Base-by-base conservation (phyloP, 2,113 vertebrate species). In the Anser brachyrhynchus region DNA sequence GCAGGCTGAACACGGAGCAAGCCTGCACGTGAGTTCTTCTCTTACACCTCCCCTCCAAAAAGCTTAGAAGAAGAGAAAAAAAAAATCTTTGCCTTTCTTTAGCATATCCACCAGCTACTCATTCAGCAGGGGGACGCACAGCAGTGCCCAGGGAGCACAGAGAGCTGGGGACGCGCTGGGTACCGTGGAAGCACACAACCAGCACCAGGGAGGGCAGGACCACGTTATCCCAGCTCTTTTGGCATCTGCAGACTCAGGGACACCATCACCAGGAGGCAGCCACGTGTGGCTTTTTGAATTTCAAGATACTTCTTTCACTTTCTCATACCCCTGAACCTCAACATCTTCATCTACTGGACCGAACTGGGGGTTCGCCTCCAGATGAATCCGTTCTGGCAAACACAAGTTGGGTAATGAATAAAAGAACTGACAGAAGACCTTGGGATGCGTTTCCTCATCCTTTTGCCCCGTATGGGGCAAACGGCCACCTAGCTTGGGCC, bases 211-310 rank as follows among this genome's bases (percentile, higher is more conserved):
- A 84, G 9, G 1, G 1, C 37, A 64, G 71, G 37, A 76, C 43
- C 0, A 0, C 0, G 0, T 52, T 19, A 69, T 20, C n/a, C 35
- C 14, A 31, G 23, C 49, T 85, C 4, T 0, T 43, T 44, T 1
- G 1, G 44, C 84, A 89, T 3, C 59, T 64, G 14, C 44, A 41
- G n/a, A 39, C 33, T 62, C 35, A 0, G 1, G 54, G 14, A 74
- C n/a, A 44, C n/a, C 0, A n/a, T 14, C 31, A 55, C 4, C 1
- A 65, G 11, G 26, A 65, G 37, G 26, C 67, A 70, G 26, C 26
- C 88, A 59, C 37, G 57, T 31, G 4, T 3, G 1, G 59, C 54
- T 35, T 13, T 26, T 18, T 21, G 26, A 58, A 41, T 57, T 84
- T 65, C 59, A 86, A 64, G 28, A 31, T 7, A 28, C 16, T 44